Base-by-base conservation (phyloP, 2,797 vertebrate genomes). In the Dipus sagitta region DNA sequence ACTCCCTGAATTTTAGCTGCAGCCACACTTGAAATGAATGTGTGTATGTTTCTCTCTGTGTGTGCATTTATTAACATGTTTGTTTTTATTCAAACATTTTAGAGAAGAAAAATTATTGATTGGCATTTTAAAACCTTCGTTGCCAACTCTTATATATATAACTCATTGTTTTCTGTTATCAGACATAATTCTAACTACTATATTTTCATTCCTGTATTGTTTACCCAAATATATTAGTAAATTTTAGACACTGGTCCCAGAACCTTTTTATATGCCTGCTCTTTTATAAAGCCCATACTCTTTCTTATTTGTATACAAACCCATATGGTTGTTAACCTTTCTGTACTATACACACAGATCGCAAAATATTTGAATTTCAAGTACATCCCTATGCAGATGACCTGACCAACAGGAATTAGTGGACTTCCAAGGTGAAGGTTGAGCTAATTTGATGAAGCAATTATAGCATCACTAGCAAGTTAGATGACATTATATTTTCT, bases 401-500 rank as follows among this genome's bases (percentile, higher is more conserved):
- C 2, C 4, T 60, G 52, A 54, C 54, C n/a, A 20, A 79, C 24
- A 34, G 15, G 28, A n/a, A 14, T 54, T 10, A 20, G 15, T 23
- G 58, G 28, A 38, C 23, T 87, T 74, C 12, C 0, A 20, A 34
- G 26, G 12, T 2, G 3, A 42, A 30, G 5, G 5, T 34, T 26
- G 77, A 28, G 30, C 30, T 86, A 54, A 60, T 85, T 85, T 52
- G 32, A 76, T 34, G 71, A 42, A 70, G 14, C 24, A 74, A 30
- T 67, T 75, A 67, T 76, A 30, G 20, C 42, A 11, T 78, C 76
- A 47, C 32, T 67, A 54, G 23, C 74, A 68, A 81, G 65, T 87
- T 77, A 65, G 32, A 60, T n/a, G 81, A 71, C 32, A 72, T 81
- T 94, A 81, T 68, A 34, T 78, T 93, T 88, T 82, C 58, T 65